phyloP scores from a whole-genome alignment of 2,888 invertebrate genomes.

The Sminthurinus aureus region DNA sequence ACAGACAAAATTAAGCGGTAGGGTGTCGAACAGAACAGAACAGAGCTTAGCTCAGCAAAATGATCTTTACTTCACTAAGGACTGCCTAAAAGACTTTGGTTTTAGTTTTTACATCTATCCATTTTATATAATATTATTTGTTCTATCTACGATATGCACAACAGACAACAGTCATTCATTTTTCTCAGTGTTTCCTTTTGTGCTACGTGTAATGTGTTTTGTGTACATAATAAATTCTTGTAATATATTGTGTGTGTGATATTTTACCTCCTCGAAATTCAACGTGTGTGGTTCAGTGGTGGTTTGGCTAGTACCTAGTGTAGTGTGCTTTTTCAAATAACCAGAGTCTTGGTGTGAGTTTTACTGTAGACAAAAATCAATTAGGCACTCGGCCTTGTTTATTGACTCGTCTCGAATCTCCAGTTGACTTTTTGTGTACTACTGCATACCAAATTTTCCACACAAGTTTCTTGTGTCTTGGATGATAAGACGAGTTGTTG shows the following conservation, averaged over 20 bases:
- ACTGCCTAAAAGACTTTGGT: not conserved
- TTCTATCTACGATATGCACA: not conserved
- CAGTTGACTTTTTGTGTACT: not conserved
- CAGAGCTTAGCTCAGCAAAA: not conserved
- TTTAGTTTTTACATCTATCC: not conserved
- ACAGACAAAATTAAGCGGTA: constrained; percentile 35
- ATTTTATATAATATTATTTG: not conserved
- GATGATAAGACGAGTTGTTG: too few relatives aligned
- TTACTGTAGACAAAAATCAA: constrained; percentile 30
- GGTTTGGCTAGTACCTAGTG: not conserved
- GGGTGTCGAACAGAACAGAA: constrained; percentile 33
- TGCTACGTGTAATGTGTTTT: not conserved
- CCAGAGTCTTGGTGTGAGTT: not conserved
- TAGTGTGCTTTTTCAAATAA: not conserved
- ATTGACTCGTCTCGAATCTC: constrained; percentile 10
- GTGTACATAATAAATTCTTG: too few relatives aligned
- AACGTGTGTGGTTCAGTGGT: constrained; percentile 33
- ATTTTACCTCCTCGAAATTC: constrained; percentile 6
- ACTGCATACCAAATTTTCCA: constrained; percentile 23
- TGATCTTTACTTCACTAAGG: not conserved
- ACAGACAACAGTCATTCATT: not conserved
- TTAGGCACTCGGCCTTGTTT: constrained; percentile 26
- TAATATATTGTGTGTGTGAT: too few relatives aligned
- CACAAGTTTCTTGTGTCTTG: too few relatives aligned
- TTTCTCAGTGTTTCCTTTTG: too few relatives aligned